Evolutionary conservation across 2,888 invertebrate species (phyloP).

Genomic region (Coleophora flavipennella): DNA sequence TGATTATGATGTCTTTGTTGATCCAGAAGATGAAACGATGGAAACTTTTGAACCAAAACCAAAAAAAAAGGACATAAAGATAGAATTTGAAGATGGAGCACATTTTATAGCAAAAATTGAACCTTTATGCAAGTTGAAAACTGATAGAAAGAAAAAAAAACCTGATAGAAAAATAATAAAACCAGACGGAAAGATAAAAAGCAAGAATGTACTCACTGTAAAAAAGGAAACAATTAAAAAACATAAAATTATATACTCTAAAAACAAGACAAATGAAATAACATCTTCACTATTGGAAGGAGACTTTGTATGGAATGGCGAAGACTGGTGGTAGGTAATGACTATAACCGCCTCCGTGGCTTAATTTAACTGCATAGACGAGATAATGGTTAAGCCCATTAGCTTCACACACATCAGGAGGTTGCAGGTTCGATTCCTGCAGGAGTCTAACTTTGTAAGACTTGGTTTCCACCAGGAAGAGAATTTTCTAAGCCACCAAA

Average conservation of each 20-base stretch:
- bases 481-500: too few species aligned
- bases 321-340: conserved; percentile 47
- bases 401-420: too few species aligned
- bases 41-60: conserved; percentile 20
- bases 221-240: too few species aligned
- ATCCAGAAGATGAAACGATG: conserved; percentile 15
- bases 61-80: conserved; percentile 28
- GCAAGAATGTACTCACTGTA: conserved; percentile 34
- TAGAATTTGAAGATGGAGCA: conserved; percentile 18
- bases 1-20: conserved; percentile 3
- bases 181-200: conserved; percentile 14
- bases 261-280: background rate
- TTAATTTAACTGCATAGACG: too few species aligned
- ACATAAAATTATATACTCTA: too few species aligned
- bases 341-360: too few species aligned
- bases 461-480: too few species aligned
- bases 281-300: conserved; percentile 40
- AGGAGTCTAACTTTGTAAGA: too few species aligned
- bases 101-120: conserved; percentile 20
- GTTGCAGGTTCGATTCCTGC: too few species aligned
- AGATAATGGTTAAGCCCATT: too few species aligned
- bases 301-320: conserved; percentile 51
- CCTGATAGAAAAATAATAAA: conserved; percentile 15
- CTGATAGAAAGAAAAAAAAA: conserved; percentile 6
- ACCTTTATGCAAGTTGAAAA: conserved; percentile 7